These are phyloP conservation scores for Arrhamphus sclerolepis DNA, from an alignment of 2,797 vertebrate genomes.

Conservation along the genomic window DNA sequence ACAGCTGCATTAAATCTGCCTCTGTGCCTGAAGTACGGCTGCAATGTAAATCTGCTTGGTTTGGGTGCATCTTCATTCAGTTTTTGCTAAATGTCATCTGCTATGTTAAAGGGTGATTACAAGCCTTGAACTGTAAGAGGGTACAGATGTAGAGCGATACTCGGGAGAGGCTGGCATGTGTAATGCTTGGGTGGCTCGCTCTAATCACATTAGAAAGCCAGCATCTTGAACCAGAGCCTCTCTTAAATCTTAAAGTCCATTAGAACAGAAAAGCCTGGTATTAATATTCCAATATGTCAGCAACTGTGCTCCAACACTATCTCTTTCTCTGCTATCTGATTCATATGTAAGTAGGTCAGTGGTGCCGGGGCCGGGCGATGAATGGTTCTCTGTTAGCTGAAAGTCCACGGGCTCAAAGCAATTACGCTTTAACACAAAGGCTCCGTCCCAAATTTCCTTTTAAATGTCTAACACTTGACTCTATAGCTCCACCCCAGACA, in stretches of 20 bases:
- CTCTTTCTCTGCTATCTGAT: conserved; percentile 66
- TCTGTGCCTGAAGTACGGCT: too few relatives aligned
- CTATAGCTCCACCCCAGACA: conserved; percentile 12
- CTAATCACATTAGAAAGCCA: conserved; percentile 54
- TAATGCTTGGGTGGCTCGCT: conserved; percentile 28
- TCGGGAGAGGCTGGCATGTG: conserved; percentile 3
- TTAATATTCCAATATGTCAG: conserved; percentile 58
- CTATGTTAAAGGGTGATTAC: neutral
- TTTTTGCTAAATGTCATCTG: neutral
- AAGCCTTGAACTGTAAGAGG: neutral
- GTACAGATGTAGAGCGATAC: conserved; percentile 2
- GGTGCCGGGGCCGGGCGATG: conserved; percentile 56
- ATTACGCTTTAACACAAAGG: conserved; percentile 59
- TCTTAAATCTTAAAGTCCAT: conserved; percentile 51
- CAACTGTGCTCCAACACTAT: conserved; percentile 46
- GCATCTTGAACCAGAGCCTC: conserved; percentile 41
- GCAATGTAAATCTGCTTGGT: too few relatives aligned
- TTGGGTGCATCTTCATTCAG: too few relatives aligned
- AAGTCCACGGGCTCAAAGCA: conserved; percentile 66
- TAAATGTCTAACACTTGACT: conserved; percentile 34
- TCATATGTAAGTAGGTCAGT: conserved; percentile 80
- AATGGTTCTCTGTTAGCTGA: conserved; percentile 60
- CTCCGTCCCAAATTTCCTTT: conserved; percentile 53
- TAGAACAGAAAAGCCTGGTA: conserved; percentile 49
- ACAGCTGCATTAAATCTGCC: too few relatives aligned